A percentile compares a stretch with the other conserved stretches of the same genome.
Conservation (phyloP, 2,888 invertebrate species). For the Calliopum simillimum region DNA sequence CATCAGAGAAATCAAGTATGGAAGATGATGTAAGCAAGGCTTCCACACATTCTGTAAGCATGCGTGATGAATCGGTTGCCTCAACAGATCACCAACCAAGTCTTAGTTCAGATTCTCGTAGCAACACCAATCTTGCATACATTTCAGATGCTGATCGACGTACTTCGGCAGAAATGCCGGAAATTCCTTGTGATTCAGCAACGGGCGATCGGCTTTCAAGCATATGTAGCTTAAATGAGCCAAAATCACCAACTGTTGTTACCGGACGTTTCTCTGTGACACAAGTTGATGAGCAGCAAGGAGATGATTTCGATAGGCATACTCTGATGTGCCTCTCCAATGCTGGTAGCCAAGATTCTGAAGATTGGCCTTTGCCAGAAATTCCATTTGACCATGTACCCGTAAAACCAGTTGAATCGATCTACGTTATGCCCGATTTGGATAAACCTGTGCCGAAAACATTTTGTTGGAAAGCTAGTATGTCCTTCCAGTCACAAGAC, state of each 20-base stretch:
- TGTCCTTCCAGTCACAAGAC: constrained; percentile 72
- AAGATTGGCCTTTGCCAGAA: constrained; percentile 82
- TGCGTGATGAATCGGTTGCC: constrained; percentile 85
- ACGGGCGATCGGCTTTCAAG: constrained; percentile 70
- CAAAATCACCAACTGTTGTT: constrained; percentile 67
- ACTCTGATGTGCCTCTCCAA: constrained; percentile 66
- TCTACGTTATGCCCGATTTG: constrained; percentile 63
- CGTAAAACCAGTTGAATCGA: constrained; percentile 60
- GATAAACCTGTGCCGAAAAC: constrained; percentile 66
- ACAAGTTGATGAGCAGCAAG: constrained; percentile 63
- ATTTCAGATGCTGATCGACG: constrained; percentile 83
- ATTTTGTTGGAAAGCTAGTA: constrained; percentile 66
- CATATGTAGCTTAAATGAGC: constrained; percentile 67
- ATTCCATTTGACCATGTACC: constrained; percentile 71
- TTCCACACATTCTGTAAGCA: constrained; percentile 84
- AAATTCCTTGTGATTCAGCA: constrained; percentile 81
- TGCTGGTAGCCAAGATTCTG: constrained; percentile 79
- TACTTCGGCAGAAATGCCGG: constrained; percentile 87
- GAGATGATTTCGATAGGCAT: constrained; percentile 60
- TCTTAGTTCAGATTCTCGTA: constrained; percentile 85
- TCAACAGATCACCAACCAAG: constrained; percentile 89
- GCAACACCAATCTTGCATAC: constrained; percentile 78
- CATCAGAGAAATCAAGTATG: constrained; percentile 88
- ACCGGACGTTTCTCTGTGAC: constrained; percentile 66
- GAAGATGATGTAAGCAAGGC: constrained; percentile 89